Conservation (phyloP, 2,888 invertebrate species). For the Drepana falcataria region DNA sequence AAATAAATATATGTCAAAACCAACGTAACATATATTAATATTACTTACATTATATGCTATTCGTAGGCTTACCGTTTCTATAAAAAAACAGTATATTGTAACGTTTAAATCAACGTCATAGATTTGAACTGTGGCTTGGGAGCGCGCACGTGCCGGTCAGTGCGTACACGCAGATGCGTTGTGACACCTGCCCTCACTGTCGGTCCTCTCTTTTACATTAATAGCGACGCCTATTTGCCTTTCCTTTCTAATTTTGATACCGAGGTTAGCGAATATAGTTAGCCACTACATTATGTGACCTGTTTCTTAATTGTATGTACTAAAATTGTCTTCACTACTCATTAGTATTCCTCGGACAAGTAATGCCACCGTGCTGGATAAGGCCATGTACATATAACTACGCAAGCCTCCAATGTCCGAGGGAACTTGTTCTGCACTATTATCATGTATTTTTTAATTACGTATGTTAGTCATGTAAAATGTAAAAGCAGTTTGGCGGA, state of each 20-base stretch:
- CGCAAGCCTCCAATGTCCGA: conserved; percentile 42
- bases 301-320: conserved; percentile 66
- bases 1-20: too few relatives aligned
- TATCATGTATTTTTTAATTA: conserved; percentile 24
- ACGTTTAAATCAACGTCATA: conserved; percentile 17
- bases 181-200: conserved; percentile 66
- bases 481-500: conserved; percentile 30
- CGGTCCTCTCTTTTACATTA: conserved; percentile 47
- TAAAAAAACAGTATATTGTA: not conserved
- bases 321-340: conserved; percentile 58
- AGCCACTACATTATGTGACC: conserved; percentile 66
- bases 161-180: conserved; percentile 70
- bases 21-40: too few relatives aligned
- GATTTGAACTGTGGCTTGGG: conserved; percentile 44
- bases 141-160: conserved; percentile 68
- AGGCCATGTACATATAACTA: conserved; percentile 44
- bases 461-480: conserved; percentile 37
- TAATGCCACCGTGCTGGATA: conserved; percentile 43
- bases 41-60: too few relatives aligned
- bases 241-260: conserved; percentile 63
- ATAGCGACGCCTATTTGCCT: conserved; percentile 23
- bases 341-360: conserved; percentile 61
- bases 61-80: too few relatives aligned
- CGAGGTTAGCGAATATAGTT: conserved; percentile 49
- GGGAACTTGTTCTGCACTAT: conserved; percentile 48